phyloP scores from a whole-genome alignment of 2,888 invertebrate species.

The Nesidiocoris tenuis region DNA sequence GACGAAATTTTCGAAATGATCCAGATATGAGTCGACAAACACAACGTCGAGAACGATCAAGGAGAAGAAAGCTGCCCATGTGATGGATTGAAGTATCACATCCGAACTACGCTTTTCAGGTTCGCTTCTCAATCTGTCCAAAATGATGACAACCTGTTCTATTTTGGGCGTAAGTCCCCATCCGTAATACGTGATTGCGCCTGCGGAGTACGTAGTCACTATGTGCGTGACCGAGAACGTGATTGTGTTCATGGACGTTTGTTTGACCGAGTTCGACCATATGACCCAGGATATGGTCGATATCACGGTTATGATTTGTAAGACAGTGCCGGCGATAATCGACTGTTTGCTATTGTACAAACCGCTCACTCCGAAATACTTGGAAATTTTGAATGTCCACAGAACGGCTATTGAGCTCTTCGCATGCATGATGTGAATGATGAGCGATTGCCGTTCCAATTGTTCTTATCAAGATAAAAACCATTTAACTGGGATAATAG shows the following conservation, averaged over 20 bases:
- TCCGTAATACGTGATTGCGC: neutral
- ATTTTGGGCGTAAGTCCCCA: neutral
- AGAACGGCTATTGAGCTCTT: neutral
- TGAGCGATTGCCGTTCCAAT: too few relatives aligned
- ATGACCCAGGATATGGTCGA: neutral
- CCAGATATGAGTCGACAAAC: neutral
- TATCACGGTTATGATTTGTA: conserved; percentile 1
- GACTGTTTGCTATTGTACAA: neutral
- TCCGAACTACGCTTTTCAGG: neutral
- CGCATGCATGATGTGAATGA: neutral
- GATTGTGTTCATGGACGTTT: neutral
- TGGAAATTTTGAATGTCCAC: conserved; percentile 3
- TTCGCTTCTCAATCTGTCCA: neutral
- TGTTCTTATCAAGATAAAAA: too few relatives aligned
- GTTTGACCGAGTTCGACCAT: neutral
- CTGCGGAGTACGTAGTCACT: neutral
- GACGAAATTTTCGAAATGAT: neutral
- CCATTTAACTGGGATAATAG: too few relatives aligned
- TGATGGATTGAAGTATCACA: neutral
- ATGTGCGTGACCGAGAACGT: conserved; percentile 8
- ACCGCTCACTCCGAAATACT: neutral
- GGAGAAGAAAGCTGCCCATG: neutral
- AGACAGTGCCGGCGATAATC: neutral
- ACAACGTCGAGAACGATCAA: conserved; percentile 4
- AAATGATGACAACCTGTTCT: neutral